Evolutionary conservation across 2,888 invertebrate species (phyloP).

Genomic region (Parnassius orleans): DNA sequence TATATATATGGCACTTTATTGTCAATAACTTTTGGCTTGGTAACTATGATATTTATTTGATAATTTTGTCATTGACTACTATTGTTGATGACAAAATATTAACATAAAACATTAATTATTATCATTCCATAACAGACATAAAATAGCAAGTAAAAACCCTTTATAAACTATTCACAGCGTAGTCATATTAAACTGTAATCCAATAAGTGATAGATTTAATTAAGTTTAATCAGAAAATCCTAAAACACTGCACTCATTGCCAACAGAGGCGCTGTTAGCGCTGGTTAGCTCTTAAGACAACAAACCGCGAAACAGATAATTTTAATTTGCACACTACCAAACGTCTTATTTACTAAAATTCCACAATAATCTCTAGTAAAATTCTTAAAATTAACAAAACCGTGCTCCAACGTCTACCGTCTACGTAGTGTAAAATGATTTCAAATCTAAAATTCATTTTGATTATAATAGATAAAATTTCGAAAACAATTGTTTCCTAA

Average conservation of each 20-base stretch:
- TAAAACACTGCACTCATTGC: background rate
- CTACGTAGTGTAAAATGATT: slow-evolving; percentile 66
- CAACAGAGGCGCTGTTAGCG: background rate
- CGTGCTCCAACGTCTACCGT: slow-evolving; percentile 74
- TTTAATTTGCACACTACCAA: slow-evolving; percentile 24
- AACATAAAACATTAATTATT: too few relatives aligned
- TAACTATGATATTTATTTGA: background rate
- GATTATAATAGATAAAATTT: slow-evolving; percentile 36
- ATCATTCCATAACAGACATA: too few relatives aligned
- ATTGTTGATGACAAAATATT: too few relatives aligned
- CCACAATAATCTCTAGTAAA: slow-evolving; percentile 51
- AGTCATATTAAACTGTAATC: too few relatives aligned
- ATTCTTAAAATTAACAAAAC: slow-evolving; percentile 56
- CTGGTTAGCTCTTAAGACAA: slow-evolving; percentile 17
- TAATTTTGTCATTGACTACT: too few relatives aligned
- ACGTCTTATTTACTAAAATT: slow-evolving; percentile 38
- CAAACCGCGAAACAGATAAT: slow-evolving; percentile 5
- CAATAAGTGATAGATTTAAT: background rate
- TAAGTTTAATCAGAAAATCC: background rate
- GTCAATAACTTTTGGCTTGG: background rate
- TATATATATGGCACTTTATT: background rate
- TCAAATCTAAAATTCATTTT: slow-evolving; percentile 43
- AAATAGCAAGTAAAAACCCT: too few relatives aligned
- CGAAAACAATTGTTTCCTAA: slow-evolving; percentile 33
- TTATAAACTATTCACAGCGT: too few relatives aligned